Evolutionary conservation across 2,888 invertebrate genomes (phyloP), one percentile per base, ranked within the genome.

Genomic region (Agapostemon virescens): DNA sequence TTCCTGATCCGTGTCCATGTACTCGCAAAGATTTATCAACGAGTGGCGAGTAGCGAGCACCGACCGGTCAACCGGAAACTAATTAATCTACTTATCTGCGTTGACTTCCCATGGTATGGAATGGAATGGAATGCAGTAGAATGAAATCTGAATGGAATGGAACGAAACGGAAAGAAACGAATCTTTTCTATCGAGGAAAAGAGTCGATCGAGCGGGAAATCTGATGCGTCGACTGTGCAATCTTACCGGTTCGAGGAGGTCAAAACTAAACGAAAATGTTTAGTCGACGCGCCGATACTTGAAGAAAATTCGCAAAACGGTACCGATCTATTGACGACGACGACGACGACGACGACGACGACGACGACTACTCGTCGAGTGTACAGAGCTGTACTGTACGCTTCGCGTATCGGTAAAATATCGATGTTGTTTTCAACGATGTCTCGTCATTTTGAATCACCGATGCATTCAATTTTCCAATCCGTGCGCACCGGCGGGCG

Each of bases 341-440:
- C n/a, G n/a, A n/a, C n/a, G n/a, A n/a, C n/a, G n/a, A n/a, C n/a
- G n/a, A n/a, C n/a, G n/a, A n/a, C n/a, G n/a, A n/a, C n/a, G n/a
- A n/a, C n/a, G n/a, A n/a, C n/a, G n/a, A n/a, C n/a, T n/a, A n/a
- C n/a, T n/a, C n/a, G n/a, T n/a, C n/a, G n/a, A n/a, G n/a, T n/a
- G n/a, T n/a, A n/a, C n/a, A n/a, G n/a, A n/a, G n/a, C n/a, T n/a
- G n/a, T n/a, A n/a, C n/a, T n/a, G n/a, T 66, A 20, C 36, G 38
- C 33, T 63, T 66, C 20, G 26, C 38, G 17, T 40, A 55, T 73
- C 67, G 17, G 73, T 49, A 67, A 40, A 38, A 52, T 66, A 30
- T 73, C 38, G 17, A 40, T 40, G 55, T 26, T 55, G 55, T 74
- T 40, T 74, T 40, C 36, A 73, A 67, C 58, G 30, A 68, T 67